A percentile compares a stretch with the other conserved stretches of the same genome.
These are phyloP conservation scores for Leptinotarsa undecemlineata DNA, from an alignment of 1,140 invertebrate genomes.

Conservation along the genomic window DNA sequence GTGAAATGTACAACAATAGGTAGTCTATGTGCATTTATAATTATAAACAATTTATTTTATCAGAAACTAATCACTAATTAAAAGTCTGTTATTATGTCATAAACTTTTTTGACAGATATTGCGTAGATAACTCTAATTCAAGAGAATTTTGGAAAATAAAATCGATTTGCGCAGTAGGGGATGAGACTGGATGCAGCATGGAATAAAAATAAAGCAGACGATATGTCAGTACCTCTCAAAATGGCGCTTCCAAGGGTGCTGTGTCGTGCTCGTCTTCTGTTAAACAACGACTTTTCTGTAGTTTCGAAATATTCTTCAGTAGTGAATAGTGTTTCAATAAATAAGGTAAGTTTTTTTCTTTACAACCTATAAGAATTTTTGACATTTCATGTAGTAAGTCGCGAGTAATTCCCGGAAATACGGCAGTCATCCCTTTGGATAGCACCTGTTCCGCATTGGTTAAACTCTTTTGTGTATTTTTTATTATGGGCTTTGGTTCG, in stretches of 20 bases:
- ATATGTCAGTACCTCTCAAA: slow-evolving; percentile 40
- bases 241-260: slow-evolving; percentile 49
- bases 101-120: no score
- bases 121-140: neutral
- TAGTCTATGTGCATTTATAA: no score
- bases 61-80: no score
- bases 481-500: neutral
- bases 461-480: neutral
- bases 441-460: neutral
- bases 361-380: neutral
- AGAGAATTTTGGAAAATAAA: slow-evolving; percentile 8
- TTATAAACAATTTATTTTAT: no score
- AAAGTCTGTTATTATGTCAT: no score
- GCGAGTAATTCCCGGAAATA: neutral
- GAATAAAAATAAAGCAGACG: slow-evolving; percentile 24
- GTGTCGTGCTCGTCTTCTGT: slow-evolving; percentile 46
- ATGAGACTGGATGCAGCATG: slow-evolving; percentile 16
- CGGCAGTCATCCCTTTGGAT: neutral
- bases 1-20: no score
- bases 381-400: neutral
- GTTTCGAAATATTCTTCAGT: slow-evolving; percentile 45
- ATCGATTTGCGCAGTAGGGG: slow-evolving; percentile 29
- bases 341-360: slow-evolving; percentile 46
- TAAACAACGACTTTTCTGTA: slow-evolving; percentile 46
- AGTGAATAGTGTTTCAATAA: slow-evolving; percentile 44